phyloP scores from a whole-genome alignment of 2,888 invertebrate genomes.

The Plebejus melissa region DNA sequence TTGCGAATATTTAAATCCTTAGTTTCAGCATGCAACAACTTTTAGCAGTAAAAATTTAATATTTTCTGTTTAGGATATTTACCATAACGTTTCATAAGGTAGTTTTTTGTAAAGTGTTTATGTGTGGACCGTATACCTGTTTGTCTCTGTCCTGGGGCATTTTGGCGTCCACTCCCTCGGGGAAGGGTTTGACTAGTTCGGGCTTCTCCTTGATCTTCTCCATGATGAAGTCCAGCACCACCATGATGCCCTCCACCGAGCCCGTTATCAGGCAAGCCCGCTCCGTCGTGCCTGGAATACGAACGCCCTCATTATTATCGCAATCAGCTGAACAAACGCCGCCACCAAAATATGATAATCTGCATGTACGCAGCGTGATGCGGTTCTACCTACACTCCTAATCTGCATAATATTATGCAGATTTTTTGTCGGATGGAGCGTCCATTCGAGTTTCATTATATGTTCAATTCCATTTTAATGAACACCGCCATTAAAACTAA shows the following conservation, averaged over 20 bases:
- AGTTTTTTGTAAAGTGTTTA: not conserved
- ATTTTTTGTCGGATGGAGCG: not conserved
- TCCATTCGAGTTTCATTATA: not conserved
- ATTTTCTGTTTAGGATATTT: not conserved
- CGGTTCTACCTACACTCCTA: not conserved
- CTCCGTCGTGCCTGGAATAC: conserved; percentile 90
- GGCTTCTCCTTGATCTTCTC: conserved; percentile 97
- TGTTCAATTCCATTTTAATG: not conserved
- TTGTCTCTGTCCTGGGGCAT: conserved; percentile 93
- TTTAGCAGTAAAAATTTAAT: not conserved
- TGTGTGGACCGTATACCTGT: conserved; percentile 73
- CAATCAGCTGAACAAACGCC: not conserved
- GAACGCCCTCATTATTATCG: conserved; percentile 23
- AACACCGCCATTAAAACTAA: not conserved
- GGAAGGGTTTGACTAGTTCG: conserved; percentile 89
- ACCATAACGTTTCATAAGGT: not conserved
- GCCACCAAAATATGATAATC: not conserved
- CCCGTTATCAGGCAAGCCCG: conserved; percentile 96
- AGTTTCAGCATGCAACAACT: not conserved
- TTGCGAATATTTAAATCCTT: not conserved
- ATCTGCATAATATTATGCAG: not conserved
- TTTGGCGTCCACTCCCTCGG: conserved; percentile 89
- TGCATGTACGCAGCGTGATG: conserved; percentile 14
- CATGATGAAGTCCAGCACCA: conserved; percentile 95
- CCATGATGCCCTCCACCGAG: conserved; percentile 92